Base-by-base conservation (phyloP, 2,113 vertebrate species). In the Hydropotes inermis region DNA sequence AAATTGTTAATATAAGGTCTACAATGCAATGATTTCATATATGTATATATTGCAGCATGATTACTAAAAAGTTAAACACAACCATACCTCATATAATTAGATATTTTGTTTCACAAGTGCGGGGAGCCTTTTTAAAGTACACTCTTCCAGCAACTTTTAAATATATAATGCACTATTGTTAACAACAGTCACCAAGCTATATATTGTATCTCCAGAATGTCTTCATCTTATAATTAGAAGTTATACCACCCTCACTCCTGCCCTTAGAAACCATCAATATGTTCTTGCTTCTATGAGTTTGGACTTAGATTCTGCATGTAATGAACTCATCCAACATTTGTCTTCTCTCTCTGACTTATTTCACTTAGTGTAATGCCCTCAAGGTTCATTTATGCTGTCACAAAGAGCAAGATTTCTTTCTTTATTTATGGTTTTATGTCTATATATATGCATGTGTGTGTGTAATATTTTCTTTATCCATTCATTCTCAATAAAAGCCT, bases 111-210 rank as follows among this genome's bases (percentile, higher is more conserved):
- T 33, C 36, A n/a, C 58, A 57, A 50, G 7, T 90, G 43, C 47
- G 88, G 3, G 25, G 8, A 90, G 88, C 57, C 47, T 55, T 90
- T 79, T 47, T n/a, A 90, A 58, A 90, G n/a, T 58, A 30, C n/a
- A 47, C 39, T 47, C 36, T 78, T 55, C 23, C 33, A 58, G 88
- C 13, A 90, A 47, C 39, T 45, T 60, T 47, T 47, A 61, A 82
- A 81, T 39, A 61, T 39, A 82, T 0, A 36, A 81, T 52, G 50
- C 27, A 52, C 3, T 61, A 61, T 21, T 79, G 15, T 64, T 67
- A 92, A 33, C 78, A 11, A 23, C 2, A 64, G n/a, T 30, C 17
- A 64, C 12, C n/a, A 43, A 54, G n/a, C 58, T 83, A 15, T 92
- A 39, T 14, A 92, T 39, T 83, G 28, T 30, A 64, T 39, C 33